Evolutionary conservation across 2,797 vertebrate species (phyloP).

Genomic region (Scleropages formosus): DNA sequence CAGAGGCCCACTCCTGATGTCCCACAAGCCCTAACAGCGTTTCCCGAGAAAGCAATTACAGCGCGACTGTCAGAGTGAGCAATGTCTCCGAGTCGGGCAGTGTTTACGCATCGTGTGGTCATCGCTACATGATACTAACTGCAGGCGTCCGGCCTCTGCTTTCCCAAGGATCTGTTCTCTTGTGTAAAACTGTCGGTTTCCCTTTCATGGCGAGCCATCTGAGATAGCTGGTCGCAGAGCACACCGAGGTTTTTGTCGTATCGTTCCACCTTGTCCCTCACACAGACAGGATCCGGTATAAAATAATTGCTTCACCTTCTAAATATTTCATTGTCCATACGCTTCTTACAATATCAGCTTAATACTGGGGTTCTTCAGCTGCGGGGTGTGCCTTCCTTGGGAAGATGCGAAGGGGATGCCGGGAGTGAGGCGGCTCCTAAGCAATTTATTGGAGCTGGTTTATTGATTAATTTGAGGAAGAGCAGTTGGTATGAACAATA

Average conservation of each 20-base stretch:
- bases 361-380: too few species aligned
- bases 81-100: slow-evolving; percentile 31
- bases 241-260: slow-evolving; percentile 11
- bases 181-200: background rate
- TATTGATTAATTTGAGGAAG: too few species aligned
- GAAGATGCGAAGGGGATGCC: too few species aligned
- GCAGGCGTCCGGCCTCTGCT: background rate
- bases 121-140: slow-evolving; percentile 35
- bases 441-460: too few species aligned
- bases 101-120: slow-evolving; percentile 31
- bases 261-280: background rate
- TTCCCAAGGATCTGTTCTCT: background rate
- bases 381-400: too few species aligned
- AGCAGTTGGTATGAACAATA: too few species aligned
- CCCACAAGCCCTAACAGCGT: slow-evolving; percentile 32
- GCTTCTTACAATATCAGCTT: too few species aligned
- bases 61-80: slow-evolving; percentile 42
- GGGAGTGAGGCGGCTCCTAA: too few species aligned
- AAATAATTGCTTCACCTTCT: too few species aligned
- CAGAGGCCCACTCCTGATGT: background rate
- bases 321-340: too few species aligned
- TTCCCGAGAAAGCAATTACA: slow-evolving; percentile 37
- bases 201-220: background rate
- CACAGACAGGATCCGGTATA: background rate
- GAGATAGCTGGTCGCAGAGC: background rate